Conservation (phyloP, 1,140 invertebrate species). For the Drosophila tani region DNA sequence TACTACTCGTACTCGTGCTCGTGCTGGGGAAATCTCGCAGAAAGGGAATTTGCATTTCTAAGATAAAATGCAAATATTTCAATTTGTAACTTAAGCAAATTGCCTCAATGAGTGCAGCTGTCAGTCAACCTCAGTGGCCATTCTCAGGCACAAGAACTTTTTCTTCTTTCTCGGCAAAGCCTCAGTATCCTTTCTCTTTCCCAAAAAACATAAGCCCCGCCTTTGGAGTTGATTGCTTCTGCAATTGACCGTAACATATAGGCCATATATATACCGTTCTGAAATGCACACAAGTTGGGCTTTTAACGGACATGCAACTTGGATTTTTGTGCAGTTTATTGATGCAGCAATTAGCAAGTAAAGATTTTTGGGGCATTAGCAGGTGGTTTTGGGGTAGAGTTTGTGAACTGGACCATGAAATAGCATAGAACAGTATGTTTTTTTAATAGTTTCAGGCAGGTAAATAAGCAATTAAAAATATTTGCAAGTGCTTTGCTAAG, state of each 20-base stretch:
- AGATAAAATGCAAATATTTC: conserved; percentile 85
- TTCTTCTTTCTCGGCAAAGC: neutral
- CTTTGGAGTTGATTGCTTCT: conserved; percentile 69
- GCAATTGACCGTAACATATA: conserved; percentile 65
- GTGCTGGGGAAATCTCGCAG: conserved; percentile 28
- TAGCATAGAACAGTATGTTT: no score
- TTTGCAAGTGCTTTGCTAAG: neutral
- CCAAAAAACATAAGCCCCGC: conserved; percentile 30
- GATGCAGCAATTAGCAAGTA: conserved; percentile 59
- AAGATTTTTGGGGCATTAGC: neutral
- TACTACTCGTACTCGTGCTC: conserved; percentile 29
- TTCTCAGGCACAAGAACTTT: conserved; percentile 10
- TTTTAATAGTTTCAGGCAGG: neutral
- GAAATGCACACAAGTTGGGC: conserved; percentile 13
- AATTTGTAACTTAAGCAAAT: conserved; percentile 84
- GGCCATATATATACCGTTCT: conserved; percentile 22
- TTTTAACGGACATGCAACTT: conserved; percentile 17
- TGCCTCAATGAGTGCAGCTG: conserved; percentile 83
- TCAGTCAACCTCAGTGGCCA: conserved; percentile 62
- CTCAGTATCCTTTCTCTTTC: neutral
- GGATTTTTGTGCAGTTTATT: conserved; percentile 45
- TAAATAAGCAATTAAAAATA: conserved; percentile 13
- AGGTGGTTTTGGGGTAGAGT: no score
- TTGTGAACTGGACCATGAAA: neutral
- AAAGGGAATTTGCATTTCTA: conserved; percentile 75